Evolutionary conservation across 2,797 vertebrate genomes (phyloP).

Genomic region (Clarias laeviceps): DNA sequence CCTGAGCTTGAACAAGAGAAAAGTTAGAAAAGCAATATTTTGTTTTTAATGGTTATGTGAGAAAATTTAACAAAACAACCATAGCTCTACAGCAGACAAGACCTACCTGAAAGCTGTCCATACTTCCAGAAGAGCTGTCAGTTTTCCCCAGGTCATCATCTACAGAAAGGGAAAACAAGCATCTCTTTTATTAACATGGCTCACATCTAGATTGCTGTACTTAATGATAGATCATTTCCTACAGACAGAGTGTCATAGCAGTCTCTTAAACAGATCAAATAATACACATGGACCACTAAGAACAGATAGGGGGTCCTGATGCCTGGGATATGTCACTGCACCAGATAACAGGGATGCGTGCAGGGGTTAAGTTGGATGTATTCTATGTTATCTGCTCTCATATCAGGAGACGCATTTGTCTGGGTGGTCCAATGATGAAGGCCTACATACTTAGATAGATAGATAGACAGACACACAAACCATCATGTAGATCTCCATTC

Average conservation of each 20-base stretch:
- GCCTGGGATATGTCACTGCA: slow-evolving; percentile 11
- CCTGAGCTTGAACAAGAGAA: background rate
- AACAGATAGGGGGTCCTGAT: background rate
- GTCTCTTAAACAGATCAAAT: slow-evolving; percentile 5
- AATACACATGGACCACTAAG: background rate
- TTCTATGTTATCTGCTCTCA: slow-evolving; percentile 24
- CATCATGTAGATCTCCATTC: slow-evolving; percentile 91
- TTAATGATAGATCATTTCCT: slow-evolving; percentile 1
- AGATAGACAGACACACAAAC: slow-evolving; percentile 67
- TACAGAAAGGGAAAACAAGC: slow-evolving; percentile 60
- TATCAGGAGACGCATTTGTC: slow-evolving; percentile 7
- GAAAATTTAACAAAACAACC: background rate
- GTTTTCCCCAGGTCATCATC: slow-evolving; percentile 93
- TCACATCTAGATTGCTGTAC: slow-evolving; percentile 14
- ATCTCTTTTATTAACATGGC: slow-evolving; percentile 15
- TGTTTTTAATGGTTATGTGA: background rate
- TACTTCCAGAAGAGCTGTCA: slow-evolving; percentile 87
- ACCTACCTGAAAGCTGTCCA: slow-evolving; percentile 92
- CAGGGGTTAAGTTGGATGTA: slow-evolving; percentile 1
- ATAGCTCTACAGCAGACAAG: background rate
- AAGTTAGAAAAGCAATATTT: background rate
- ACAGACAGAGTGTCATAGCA: slow-evolving; percentile 11
- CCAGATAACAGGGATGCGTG: background rate
- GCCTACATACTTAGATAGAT: background rate
- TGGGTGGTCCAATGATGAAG: slow-evolving; percentile 44